phyloP scores from a whole-genome alignment of 1,140 invertebrate genomes.

The Lithobius niger region DNA sequence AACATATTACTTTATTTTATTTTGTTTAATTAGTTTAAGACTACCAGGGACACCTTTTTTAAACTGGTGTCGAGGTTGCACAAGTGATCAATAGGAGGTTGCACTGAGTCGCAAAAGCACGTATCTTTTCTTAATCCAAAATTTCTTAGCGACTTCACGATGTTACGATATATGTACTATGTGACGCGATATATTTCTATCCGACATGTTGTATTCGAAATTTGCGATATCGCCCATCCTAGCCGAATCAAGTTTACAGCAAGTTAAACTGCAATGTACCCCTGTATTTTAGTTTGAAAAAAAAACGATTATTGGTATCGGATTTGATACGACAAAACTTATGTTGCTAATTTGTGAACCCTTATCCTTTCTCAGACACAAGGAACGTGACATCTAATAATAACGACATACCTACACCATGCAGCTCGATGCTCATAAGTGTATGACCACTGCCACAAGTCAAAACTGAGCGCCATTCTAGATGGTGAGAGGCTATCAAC shows the following conservation, averaged over 20 bases:
- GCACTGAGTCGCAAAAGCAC: no score
- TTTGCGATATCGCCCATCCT: neutral
- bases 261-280: neutral
- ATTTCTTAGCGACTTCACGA: no score
- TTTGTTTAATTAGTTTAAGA: no score
- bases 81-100: no score
- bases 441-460: neutral
- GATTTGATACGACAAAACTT: neutral
- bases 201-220: no score
- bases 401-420: neutral
- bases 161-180: no score
- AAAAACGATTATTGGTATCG: neutral
- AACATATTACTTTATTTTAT: no score
- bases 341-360: neutral
- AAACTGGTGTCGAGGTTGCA: no score
- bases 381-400: neutral
- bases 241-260: neutral
- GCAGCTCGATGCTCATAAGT: neutral
- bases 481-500: neutral
- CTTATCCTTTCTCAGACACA: neutral
- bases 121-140: no score
- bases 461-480: neutral
- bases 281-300: neutral
- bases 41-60: no score
- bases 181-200: no score